Evolutionary conservation across 1,140 invertebrate genomes (phyloP).

Genomic region (Drosophila baimaii): DNA sequence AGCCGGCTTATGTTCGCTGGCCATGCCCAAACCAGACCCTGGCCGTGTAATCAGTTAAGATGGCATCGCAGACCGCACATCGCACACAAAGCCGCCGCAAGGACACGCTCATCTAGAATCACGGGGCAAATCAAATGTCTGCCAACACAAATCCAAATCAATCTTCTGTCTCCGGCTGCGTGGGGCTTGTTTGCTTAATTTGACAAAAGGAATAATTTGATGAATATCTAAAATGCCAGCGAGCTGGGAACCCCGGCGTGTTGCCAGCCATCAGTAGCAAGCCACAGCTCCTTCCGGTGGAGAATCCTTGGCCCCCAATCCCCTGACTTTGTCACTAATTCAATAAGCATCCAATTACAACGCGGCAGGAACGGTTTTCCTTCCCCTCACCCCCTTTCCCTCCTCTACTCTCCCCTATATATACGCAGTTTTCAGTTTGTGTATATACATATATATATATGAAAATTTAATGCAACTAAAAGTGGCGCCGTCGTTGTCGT

Average conservation of each 20-base stretch:
- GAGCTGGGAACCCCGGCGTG: constrained; percentile 53
- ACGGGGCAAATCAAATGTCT: constrained; percentile 51
- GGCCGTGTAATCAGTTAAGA: constrained; percentile 55
- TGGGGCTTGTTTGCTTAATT: constrained; percentile 78
- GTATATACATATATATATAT: constrained; percentile 36
- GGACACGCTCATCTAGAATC: constrained; percentile 38
- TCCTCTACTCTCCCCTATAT: constrained; percentile 4
- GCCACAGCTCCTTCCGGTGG: constrained; percentile 3
- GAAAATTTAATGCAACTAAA: constrained; percentile 73
- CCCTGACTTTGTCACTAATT: constrained; percentile 72
- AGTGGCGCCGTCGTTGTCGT: constrained; percentile 44
- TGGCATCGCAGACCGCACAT: constrained; percentile 21
- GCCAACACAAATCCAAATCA: constrained; percentile 69
- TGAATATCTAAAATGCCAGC: constrained; percentile 78
- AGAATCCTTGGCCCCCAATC: constrained; percentile 27
- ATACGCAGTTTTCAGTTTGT: constrained; percentile 59
- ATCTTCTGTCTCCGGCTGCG: constrained; percentile 56
- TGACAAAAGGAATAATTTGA: constrained; percentile 83
- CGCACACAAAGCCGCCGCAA: constrained; percentile 15
- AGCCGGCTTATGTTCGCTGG: constrained; percentile 44
- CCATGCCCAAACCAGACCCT: constrained; percentile 1
- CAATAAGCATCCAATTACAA: constrained; percentile 82
- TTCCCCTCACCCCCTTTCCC: not conserved
- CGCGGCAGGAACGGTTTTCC: constrained; percentile 49
- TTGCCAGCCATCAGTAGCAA: constrained; percentile 1